Evolutionary conservation across 2,113 vertebrate genomes (phyloP), one percentile per base, ranked within the genome.

Genomic region (Burhinus oedicnemus): DNA sequence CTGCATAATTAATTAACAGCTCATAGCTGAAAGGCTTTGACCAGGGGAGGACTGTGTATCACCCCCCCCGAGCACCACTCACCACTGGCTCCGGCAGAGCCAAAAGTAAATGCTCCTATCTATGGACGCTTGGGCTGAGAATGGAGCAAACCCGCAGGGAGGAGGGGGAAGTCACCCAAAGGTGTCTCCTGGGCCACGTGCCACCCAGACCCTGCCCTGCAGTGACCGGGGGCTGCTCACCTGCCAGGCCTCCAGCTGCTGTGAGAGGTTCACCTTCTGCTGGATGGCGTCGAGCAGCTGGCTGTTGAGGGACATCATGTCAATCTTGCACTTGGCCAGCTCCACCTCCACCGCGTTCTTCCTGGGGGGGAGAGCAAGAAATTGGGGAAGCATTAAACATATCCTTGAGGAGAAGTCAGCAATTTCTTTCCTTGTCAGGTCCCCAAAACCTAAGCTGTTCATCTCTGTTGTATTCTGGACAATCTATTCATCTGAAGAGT

Each of bases 221-320:
- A 0, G 18, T 36, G 65, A 8, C 17, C 0, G 0, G 21, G 57
- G 18, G n/a, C 58, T 81, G 92, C 97, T 97, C 97, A 99, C 99
- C 99, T 99, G 99, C 99, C 99, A 99, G 79, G 99, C 99, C 98
- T 99, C 99, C 95, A 99, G 99, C 98, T 99, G 99, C 98, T 99
- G 99, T 0, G 99, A 99, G 97, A 99, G 98, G 97, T 99, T 99
- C 96, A 99, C 98, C 94, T 99, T 99, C 98, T 99, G 99, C 98
- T 99, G 99, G 98, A 99, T 99, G 97, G 99, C 99, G 1, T 99
- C 99, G 97, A 99, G 97, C 76, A 99, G 98, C 94, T 99, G 99
- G 98, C 99, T 99, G 91, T 99, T 99, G 87, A 99, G 98, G 97
- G 99, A 99, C 99, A 99, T 99, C 98, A 99, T 99, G 98, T 99